These are phyloP conservation scores for Pomacea maculata DNA, from an alignment of 1,140 invertebrate species.

Conservation along the genomic window DNA sequence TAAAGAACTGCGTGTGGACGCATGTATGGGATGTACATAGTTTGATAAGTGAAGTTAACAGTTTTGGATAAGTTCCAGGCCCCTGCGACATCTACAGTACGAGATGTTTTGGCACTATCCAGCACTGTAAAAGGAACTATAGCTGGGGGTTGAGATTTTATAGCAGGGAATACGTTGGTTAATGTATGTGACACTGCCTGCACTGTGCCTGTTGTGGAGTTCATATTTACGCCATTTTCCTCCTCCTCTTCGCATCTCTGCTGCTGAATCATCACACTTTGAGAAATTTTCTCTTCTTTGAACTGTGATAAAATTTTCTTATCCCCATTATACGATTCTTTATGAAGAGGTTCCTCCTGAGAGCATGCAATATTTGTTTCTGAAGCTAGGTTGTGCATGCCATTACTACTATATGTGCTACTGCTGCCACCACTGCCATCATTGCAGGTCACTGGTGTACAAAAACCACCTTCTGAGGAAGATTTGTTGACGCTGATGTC, in stretches of 20 bases:
- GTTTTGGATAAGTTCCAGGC: slow-evolving; percentile 20
- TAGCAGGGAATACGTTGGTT: neutral
- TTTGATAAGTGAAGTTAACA: slow-evolving; percentile 31
- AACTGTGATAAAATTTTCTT: neutral
- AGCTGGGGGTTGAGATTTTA: too few species aligned
- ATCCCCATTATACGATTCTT: neutral
- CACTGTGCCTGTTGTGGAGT: neutral
- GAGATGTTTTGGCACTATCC: too few species aligned
- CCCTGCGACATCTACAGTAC: neutral
- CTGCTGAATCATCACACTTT: slow-evolving; percentile 47
- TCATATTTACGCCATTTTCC: neutral
- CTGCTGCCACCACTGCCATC: too few species aligned
- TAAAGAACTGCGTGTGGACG: neutral
- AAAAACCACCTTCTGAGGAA: too few species aligned
- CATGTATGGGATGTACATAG: neutral
- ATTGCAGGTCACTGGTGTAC: too few species aligned
- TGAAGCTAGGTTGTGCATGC: too few species aligned
- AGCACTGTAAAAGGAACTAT: too few species aligned
- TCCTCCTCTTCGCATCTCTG: slow-evolving; percentile 52
- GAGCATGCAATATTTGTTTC: too few species aligned
- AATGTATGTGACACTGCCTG: neutral
- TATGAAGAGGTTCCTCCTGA: too few species aligned
- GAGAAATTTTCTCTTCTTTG: neutral
- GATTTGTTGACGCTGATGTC: neutral
- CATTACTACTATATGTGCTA: too few species aligned